Evolutionary conservation across 2,113 vertebrate genomes (phyloP), one percentile per base, ranked within the genome.

Genomic region (Calonectris borealis): DNA sequence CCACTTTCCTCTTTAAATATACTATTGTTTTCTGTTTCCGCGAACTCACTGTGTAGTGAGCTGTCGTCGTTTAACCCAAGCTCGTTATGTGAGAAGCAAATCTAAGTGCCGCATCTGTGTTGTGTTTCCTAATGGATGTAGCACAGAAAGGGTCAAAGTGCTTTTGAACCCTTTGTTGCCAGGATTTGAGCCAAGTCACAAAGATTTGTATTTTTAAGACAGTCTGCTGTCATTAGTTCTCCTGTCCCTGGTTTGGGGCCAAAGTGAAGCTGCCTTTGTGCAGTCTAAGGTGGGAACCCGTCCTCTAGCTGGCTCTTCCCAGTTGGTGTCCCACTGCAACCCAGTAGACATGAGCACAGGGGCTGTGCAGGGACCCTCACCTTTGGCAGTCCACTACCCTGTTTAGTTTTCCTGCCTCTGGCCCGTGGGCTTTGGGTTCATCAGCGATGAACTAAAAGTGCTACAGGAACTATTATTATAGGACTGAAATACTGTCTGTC

Each of bases 11-110:
- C 72, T 76, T 84, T 61, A 82, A 68, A 29, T 64, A n/a, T 34
- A 13, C 61, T 20, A n/a, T 89, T 96, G 88, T 95, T 61, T 86
- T 46, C 57, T 38, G 27, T 82, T 95, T 95, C 91, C 73, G 7
- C 65, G 60, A 92, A 84, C 92, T 96, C 80, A 57, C 48, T 40
- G 44, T 0, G 4, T 8, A 32, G 42, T 52, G 57, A 94, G 73
- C 40, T 40, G 40, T 40, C 40, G 12, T 13, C 11, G 11, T 40
- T 40, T 40, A 40, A 40, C 40, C 40, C 40, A 40, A 40, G 40
- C 25, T 92, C 18, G 11, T 26, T 27, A 7, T 29, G 46, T 4
- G 38, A 61, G 82, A 10, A 38, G 71, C 71, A 76, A 69, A 89
- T 78, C 42, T 20, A 40, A 64, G 77, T 10, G 40, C 76, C 5